Evolutionary conservation across 2,888 invertebrate species (phyloP).

Genomic region (Athetis lepigone): DNA sequence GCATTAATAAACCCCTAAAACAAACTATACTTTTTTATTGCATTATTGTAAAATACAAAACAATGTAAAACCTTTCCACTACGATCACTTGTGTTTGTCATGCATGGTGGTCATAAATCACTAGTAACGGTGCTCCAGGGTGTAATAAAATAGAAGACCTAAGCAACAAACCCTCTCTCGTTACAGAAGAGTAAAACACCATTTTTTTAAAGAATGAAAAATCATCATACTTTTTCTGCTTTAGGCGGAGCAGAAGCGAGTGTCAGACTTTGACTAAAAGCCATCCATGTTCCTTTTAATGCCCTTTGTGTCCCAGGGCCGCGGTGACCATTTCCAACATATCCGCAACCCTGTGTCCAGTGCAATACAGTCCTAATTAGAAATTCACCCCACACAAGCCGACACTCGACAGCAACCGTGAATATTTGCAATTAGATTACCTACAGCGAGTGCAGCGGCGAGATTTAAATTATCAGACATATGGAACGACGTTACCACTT

Average conservation of each 20-base stretch:
- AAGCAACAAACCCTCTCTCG: constrained; percentile 8
- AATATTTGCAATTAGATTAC: constrained; percentile 81
- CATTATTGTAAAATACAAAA: too few species aligned
- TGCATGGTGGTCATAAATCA: neutral
- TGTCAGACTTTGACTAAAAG: too few species aligned
- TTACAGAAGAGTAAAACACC: neutral
- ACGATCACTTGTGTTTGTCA: neutral
- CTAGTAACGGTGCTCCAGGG: neutral
- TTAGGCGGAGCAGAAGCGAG: too few species aligned
- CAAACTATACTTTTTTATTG: neutral
- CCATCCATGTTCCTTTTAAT: too few species aligned
- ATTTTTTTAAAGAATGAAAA: constrained; percentile 2
- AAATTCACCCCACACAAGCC: constrained; percentile 67
- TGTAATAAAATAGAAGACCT: constrained; percentile 11
- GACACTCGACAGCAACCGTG: constrained; percentile 63
- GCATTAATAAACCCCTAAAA: neutral
- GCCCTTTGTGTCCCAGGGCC: too few species aligned
- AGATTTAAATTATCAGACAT: constrained; percentile 71
- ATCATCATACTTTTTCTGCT: too few species aligned
- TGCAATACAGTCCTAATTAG: constrained; percentile 64
- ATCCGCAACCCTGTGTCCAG: too few species aligned
- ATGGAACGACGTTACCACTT: constrained; percentile 49
- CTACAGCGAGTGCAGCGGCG: constrained; percentile 61
- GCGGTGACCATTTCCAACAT: too few species aligned
- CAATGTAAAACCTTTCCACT: neutral